Conservation (phyloP, 2,888 invertebrate species). For the Ptycholaimellus sp. region DNA sequence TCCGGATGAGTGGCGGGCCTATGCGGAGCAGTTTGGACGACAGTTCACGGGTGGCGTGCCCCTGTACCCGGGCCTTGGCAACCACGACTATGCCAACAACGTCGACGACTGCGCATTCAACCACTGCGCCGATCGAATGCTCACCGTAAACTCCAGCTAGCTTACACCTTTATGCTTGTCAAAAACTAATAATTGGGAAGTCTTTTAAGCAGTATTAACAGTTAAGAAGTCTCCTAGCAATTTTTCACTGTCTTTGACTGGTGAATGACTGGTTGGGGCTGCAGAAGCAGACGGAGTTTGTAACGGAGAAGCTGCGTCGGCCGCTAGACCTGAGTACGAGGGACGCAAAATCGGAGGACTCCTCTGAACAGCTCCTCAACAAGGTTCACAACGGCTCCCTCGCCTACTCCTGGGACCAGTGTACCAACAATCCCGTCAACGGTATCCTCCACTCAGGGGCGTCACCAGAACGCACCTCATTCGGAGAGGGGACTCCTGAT, state of each 20-base stretch:
- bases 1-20: conserved; percentile 4
- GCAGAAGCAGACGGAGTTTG: too few relatives aligned
- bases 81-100: conserved; percentile 24
- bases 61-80: conserved; percentile 19
- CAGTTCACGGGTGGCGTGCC: conserved; percentile 7
- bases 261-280: too few relatives aligned
- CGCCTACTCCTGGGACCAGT: conserved; percentile 7
- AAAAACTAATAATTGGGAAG: neutral
- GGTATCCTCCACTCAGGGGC: too few relatives aligned
- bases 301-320: too few relatives aligned
- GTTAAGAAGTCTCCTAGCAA: neutral
- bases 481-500: too few relatives aligned
- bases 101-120: conserved; percentile 16
- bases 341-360: too few relatives aligned
- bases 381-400: too few relatives aligned
- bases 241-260: neutral
- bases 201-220: neutral
- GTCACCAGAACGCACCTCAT: too few relatives aligned
- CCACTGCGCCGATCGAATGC: conserved; percentile 14
- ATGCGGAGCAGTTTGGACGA: neutral
- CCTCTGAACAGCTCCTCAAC: too few relatives aligned
- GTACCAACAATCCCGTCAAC: neutral
- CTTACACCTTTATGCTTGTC: too few relatives aligned
- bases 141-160: conserved; percentile 7
- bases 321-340: too few relatives aligned